These are phyloP conservation scores for Yponomeuta sedellus DNA, from an alignment of 2,888 invertebrate genomes.

Conservation along the genomic window DNA sequence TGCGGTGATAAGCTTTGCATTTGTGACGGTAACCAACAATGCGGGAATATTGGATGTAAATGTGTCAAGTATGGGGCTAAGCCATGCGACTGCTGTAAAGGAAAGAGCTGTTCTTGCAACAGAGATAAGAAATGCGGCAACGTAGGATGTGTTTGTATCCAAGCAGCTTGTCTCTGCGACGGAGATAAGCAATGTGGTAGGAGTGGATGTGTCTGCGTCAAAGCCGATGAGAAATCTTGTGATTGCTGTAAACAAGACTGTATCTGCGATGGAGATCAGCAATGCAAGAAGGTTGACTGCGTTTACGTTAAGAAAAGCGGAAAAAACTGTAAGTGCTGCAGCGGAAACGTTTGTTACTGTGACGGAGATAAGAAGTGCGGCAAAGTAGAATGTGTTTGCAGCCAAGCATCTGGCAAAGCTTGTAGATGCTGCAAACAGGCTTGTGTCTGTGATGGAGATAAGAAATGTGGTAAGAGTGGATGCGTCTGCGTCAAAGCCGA, in stretches of 20 bases:
- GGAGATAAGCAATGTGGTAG: conserved; percentile 20
- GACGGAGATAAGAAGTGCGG: conserved; percentile 19
- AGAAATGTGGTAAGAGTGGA: conserved; percentile 20
- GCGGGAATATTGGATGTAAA: conserved; percentile 19
- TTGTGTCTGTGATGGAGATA: conserved; percentile 19
- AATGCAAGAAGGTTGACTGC: conserved; percentile 21
- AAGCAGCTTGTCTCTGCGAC: conserved; percentile 32
- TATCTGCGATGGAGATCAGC: conserved; percentile 19
- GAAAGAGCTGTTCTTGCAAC: conserved; percentile 32
- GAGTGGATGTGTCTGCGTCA: conserved; percentile 21
- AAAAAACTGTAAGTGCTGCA: conserved; percentile 22
- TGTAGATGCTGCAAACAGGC: conserved; percentile 16
- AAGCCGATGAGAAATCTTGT: conserved; percentile 20
- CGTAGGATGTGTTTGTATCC: conserved; percentile 21
- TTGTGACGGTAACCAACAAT: conserved; percentile 21
- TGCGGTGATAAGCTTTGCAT: conserved; percentile 18
- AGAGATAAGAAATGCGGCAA: conserved; percentile 20
- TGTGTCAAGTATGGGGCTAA: neutral
- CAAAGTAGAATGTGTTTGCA: conserved; percentile 22
- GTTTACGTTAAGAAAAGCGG: conserved; percentile 22
- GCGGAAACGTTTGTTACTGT: conserved; percentile 5
- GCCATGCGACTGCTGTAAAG: conserved; percentile 22
- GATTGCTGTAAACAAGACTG: conserved; percentile 15
- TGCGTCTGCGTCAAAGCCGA: conserved; percentile 23
- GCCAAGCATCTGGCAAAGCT: conserved; percentile 22